These are phyloP conservation scores for Gibbula magus DNA, from an alignment of 2,888 invertebrate genomes.

Conservation along the genomic window DNA sequence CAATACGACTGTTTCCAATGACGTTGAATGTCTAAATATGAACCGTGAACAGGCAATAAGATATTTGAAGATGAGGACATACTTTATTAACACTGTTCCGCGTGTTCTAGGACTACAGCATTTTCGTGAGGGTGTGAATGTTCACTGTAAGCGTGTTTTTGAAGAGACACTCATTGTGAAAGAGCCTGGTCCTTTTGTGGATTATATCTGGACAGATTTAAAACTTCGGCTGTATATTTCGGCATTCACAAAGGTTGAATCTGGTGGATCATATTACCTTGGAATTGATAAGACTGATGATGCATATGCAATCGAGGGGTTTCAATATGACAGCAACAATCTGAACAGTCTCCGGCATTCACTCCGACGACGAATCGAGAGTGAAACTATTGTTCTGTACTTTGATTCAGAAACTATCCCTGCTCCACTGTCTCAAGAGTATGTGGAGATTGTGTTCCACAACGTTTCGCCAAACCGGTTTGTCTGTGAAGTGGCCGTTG, in stretches of 20 bases:
- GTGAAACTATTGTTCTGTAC: neutral
- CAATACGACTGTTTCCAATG: neutral
- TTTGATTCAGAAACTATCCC: neutral
- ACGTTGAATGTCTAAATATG: neutral
- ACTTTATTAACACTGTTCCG: neutral
- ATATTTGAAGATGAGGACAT: neutral
- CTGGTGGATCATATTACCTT: neutral
- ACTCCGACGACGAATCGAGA: neutral
- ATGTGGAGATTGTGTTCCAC: neutral
- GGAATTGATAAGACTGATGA: neutral
- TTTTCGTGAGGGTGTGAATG: neutral
- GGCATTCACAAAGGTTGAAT: neutral
- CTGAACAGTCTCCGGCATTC: neutral
- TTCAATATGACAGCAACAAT: neutral
- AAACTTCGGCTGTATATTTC: neutral
- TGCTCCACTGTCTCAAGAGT: neutral
- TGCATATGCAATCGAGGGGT: neutral
- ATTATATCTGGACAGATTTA: neutral
- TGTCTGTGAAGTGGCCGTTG: neutral
- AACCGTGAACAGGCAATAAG: neutral
- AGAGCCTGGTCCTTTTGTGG: neutral
- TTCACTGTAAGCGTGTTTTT: neutral
- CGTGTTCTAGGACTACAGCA: neutral
- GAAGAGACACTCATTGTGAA: too few species aligned
- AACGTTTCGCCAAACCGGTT: neutral